Base-by-base conservation (phyloP, 2,888 invertebrate species). In the Horisme vitalbata region DNA sequence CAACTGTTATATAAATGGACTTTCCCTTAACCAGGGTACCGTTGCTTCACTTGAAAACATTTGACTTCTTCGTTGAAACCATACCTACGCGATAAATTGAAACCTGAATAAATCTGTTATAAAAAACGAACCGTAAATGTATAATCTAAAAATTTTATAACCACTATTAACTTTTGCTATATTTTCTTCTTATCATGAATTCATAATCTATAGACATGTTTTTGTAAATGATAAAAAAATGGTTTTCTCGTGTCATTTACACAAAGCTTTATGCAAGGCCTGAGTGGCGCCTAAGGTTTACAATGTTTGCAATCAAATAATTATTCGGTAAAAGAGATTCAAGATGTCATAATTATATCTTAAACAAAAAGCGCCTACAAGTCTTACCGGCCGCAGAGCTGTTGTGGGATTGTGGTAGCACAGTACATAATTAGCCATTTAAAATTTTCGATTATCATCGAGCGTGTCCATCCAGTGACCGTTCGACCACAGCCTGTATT, bases 361-460 rank as follows among this genome's bases (percentile, higher is more conserved):
- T n/a, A n/a, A n/a, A n/a, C n/a, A n/a, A n/a, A n/a, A n/a, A n/a
- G n/a, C n/a, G n/a, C 10, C 4, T 10, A 36, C 14, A 55, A 61
- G 63, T 57, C 55, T 54, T 58, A 68, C 59, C 46, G 61, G 53
- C 52, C 54, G 39, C 44, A 45, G 43, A 39, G 48, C 41, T 51
- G 51, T 55, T 55, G 52, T 55, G 61, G 56, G 60, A 61, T 63
- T 66, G 62, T 66, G 61, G 48, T 65, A 58, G 59, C 60, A 56
- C 68, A 60, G 63, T 61, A n/a, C n/a, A n/a, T n/a, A 81, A 82
- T 83, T 79, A 80, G 72, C 69, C 69, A 76, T 80, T 77, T 71
- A 77, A 71, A 79, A 80, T 83, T 82, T 84, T 82, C 76, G 80
- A 82, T 83, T 82, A 79, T 69, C 63, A 66, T 63, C 62, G 59